These are phyloP conservation scores for Volucella inflata DNA, from an alignment of 2,888 invertebrate species.

Conservation along the genomic window DNA sequence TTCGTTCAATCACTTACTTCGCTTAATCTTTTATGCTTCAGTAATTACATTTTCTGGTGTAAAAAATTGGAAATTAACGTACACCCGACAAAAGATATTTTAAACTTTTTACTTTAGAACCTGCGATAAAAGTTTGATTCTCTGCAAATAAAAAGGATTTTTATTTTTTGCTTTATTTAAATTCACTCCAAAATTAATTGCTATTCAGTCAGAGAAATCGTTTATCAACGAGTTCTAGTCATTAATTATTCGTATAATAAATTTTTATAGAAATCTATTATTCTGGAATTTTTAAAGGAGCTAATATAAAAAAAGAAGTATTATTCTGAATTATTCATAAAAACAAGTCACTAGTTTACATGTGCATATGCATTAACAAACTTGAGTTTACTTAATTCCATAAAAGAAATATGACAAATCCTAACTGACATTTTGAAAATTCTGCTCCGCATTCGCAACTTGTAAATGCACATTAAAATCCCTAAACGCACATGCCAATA, in stretches of 20 bases:
- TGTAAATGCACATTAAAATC: constrained; percentile 39
- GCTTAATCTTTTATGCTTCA: constrained; percentile 31
- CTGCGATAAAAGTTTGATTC: constrained; percentile 52
- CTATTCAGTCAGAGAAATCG: background rate
- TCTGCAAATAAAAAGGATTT: constrained; percentile 13
- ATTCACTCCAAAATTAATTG: too few relatives aligned
- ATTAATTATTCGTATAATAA: too few relatives aligned
- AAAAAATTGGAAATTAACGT: constrained; percentile 43
- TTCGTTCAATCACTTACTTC: constrained; percentile 7
- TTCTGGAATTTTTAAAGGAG: too few relatives aligned
- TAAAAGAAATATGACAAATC: constrained; percentile 62
- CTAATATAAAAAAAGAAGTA: too few relatives aligned
- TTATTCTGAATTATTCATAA: too few relatives aligned
- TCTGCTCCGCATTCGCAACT: constrained; percentile 44
- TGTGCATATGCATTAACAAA: too few relatives aligned
- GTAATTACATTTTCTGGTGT: constrained; percentile 33
- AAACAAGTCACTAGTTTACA: too few relatives aligned
- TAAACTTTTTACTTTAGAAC: constrained; percentile 15
- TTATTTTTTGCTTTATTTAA: constrained; percentile 5
- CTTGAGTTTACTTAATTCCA: background rate
- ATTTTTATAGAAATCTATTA: too few relatives aligned
- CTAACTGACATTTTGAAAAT: constrained; percentile 65
- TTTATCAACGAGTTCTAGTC: too few relatives aligned
- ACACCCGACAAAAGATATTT: background rate
- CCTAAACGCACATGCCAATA: constrained; percentile 67